Evolutionary conservation across 2,113 vertebrate species (phyloP), one percentile per base, ranked within the genome.

Genomic region (Mustela lutreola): DNA sequence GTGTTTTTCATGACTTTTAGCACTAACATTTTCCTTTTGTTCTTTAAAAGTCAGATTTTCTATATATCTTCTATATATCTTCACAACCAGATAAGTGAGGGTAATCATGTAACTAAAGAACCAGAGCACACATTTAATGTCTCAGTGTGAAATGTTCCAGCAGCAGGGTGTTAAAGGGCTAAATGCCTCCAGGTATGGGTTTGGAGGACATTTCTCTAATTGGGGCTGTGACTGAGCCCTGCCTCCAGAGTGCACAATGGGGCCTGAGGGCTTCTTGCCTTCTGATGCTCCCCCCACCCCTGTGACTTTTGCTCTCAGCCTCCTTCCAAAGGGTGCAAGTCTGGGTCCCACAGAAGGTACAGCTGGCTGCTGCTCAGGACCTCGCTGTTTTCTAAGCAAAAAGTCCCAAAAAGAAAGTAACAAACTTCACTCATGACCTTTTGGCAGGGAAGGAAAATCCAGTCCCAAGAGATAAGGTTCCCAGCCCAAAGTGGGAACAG

Each of bases 351-450:
- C 26, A 90, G 58, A 85, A n/a, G 31, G 26, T 78, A 22, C 15
- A 70, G 28, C 42, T 31, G 12, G 11, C 26, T 42, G 18, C 39
- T 19, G 5, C 24, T 83, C 10, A 76, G 16, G 9, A 24, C 15
- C 73, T 24, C 39, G 33, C n/a, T 73, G 26, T 84, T 84, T 93
- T 26, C 48, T 75, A 42, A 75, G 39, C 24, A 42, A 85, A 92
- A 75, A 19, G 0, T 15, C 45, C 31, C 12, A 2, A 7, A 50
- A 58, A 50, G 26, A 81, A 39, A 75, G 28, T 39, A 50, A 63
- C 1, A n/a, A n/a, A 62, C 21, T 81, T 97, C 45, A 70, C 11
- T 88, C 19, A 6, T 71, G 79, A 50, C 56, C 56, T 84, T 4
- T 65, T 73, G n/a, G 0, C 5, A 50, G 28, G 11, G 45, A 78